Percentiles rank a stretch among this genome's conserved stretches.
These are phyloP conservation scores for Enteromius unitaeniatus DNA, from an alignment of 2,797 vertebrate species.

Conservation along the genomic window DNA sequence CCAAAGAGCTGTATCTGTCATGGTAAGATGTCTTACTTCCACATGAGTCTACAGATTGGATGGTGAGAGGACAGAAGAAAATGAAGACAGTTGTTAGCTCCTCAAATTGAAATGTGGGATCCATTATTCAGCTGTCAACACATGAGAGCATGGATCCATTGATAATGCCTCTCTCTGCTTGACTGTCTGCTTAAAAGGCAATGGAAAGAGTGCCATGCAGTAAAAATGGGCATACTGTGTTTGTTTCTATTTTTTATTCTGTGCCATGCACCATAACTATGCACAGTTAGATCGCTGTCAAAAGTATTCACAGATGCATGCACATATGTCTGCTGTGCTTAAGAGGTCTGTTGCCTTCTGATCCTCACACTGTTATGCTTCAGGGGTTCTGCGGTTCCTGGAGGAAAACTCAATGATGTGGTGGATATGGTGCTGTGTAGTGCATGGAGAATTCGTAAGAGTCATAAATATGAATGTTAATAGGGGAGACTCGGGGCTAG, in stretches of 20 bases:
- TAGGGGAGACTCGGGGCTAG: background rate
- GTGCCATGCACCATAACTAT: background rate
- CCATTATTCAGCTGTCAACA: slow-evolving; percentile 43
- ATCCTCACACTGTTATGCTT: slow-evolving; percentile 59
- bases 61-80: slow-evolving; percentile 11
- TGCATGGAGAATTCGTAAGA: slow-evolving; percentile 50
- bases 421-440: slow-evolving; percentile 51
- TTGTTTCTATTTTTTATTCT: slow-evolving; percentile 28
- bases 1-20: slow-evolving; percentile 42
- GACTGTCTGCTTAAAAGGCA: slow-evolving; percentile 4
- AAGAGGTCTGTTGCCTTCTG: slow-evolving; percentile 41
- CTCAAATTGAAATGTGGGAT: slow-evolving; percentile 40
- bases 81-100: slow-evolving; percentile 31
- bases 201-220: background rate
- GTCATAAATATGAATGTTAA: slow-evolving; percentile 62
- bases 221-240: slow-evolving; percentile 3
- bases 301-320: slow-evolving; percentile 36
- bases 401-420: slow-evolving; percentile 65
- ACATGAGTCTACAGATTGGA: slow-evolving; percentile 4
- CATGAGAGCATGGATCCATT: slow-evolving; percentile 3
- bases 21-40: slow-evolving; percentile 41
- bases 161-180: slow-evolving; percentile 11
- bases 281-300: slow-evolving; percentile 29
- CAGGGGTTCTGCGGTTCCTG: slow-evolving; percentile 62
- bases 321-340: slow-evolving; percentile 30